A percentile compares a stretch with the other conserved stretches of the same genome.
phyloP scores from a whole-genome alignment of 2,888 invertebrate species.

The Bugulina stolonifera region DNA sequence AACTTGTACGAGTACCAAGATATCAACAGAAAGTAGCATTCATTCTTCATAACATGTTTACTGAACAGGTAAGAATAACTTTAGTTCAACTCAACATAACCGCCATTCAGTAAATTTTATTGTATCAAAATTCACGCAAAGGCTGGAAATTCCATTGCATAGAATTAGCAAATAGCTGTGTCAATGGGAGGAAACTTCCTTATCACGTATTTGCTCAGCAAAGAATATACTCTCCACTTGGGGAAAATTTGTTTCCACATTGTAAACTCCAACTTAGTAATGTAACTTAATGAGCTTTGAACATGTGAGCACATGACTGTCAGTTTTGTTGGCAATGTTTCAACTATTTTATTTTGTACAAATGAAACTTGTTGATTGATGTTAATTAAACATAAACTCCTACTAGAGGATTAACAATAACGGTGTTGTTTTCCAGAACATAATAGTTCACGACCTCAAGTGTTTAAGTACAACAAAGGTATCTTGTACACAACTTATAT shows the following conservation, averaged over 20 bases:
- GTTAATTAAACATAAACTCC: background rate
- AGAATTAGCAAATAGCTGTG: background rate
- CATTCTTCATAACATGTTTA: conserved; percentile 11
- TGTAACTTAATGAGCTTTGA: background rate
- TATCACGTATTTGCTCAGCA: background rate
- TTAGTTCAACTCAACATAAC: background rate
- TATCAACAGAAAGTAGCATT: conserved; percentile 23
- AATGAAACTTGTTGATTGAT: conserved; percentile 1
- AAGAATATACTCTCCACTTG: background rate
- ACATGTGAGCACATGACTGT: background rate
- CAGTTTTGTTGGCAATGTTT: background rate
- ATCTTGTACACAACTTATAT: too few relatives aligned
- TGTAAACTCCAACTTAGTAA: background rate
- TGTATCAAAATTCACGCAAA: background rate
- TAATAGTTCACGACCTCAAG: background rate
- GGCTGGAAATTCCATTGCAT: conserved; percentile 21
- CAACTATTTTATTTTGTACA: background rate
- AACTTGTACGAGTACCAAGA: background rate
- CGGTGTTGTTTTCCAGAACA: background rate
- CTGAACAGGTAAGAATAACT: background rate
- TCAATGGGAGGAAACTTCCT: background rate
- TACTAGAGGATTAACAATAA: background rate
- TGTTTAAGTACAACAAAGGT: background rate
- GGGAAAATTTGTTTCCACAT: background rate
- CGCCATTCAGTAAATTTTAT: background rate